Percentiles rank a stretch among this genome's conserved stretches.
phyloP scores from a whole-genome alignment of 2,113 vertebrate genomes.

The Coregonus clupeaformis region DNA sequence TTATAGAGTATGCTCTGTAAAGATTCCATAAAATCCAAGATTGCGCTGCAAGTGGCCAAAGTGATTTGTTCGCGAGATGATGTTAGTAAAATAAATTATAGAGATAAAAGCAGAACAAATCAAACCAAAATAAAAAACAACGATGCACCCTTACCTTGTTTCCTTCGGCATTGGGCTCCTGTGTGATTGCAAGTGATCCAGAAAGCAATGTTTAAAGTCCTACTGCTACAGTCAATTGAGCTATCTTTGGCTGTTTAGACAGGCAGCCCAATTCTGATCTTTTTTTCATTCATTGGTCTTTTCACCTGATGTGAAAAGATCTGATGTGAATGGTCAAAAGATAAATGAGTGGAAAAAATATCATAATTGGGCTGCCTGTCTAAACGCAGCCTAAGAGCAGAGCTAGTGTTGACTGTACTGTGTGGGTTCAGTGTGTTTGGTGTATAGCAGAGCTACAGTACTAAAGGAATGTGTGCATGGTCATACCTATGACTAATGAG shows the following conservation, averaged over 20 bases:
- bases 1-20: slow-evolving; percentile 15
- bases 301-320: too few species aligned
- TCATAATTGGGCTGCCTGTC: too few species aligned
- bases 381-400: too few species aligned
- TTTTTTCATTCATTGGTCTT: too few species aligned
- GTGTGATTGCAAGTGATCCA: slow-evolving; percentile 79
- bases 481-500: too few species aligned
- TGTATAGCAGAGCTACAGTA: too few species aligned
- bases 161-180: slow-evolving; percentile 78
- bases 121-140: slow-evolving; percentile 33
- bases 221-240: slow-evolving; percentile 30
- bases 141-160: slow-evolving; percentile 74
- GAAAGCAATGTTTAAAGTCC: slow-evolving; percentile 77
- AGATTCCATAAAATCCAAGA: slow-evolving; percentile 58
- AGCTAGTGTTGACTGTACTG: too few species aligned
- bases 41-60: slow-evolving; percentile 51
- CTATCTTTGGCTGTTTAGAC: slow-evolving; percentile 33
- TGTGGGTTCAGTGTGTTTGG: too few species aligned
- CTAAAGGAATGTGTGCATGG: too few species aligned
- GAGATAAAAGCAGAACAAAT: slow-evolving; percentile 38
- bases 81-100: slow-evolving; percentile 55
- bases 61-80: slow-evolving; percentile 59
- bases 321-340: too few species aligned
- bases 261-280: too few species aligned
- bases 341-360: too few species aligned